A percentile compares a stretch with the other conserved stretches of the same genome.
These are phyloP conservation scores for Tridacna crocea DNA, from an alignment of 2,888 invertebrate species.

Conservation along the genomic window DNA sequence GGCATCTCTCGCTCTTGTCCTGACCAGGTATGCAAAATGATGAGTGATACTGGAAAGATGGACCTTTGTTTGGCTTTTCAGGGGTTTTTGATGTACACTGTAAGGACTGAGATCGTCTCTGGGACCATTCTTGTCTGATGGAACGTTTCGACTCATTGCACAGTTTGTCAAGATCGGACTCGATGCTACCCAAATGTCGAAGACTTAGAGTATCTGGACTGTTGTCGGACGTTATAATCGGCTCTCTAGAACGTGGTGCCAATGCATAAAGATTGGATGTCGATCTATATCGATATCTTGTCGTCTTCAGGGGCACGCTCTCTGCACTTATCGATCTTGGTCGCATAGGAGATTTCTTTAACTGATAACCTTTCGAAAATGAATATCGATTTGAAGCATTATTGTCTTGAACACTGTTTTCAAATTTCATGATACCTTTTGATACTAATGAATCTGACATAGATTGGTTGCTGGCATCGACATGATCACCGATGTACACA, in stretches of 20 bases:
- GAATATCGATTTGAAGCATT: neutral
- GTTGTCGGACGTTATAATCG: constrained; percentile 1
- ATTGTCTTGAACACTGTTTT: constrained; percentile 1
- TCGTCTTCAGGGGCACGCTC: constrained; percentile 7
- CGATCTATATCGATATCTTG: constrained; percentile 5
- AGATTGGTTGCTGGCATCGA: neutral
- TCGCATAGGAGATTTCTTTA: neutral
- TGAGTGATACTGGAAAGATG: constrained; percentile 26
- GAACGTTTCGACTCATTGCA: constrained; percentile 40
- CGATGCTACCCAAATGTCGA: constrained; percentile 15
- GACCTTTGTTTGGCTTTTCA: neutral
- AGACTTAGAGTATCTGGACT: neutral
- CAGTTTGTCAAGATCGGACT: constrained; percentile 44
- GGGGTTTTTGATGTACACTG: constrained; percentile 12
- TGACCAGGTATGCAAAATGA: constrained; percentile 39
- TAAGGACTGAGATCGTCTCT: constrained; percentile 41
- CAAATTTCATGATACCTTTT: constrained; percentile 22
- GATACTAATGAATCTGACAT: constrained; percentile 6
- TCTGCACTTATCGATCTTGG: constrained; percentile 14
- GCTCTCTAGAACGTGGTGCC: constrained; percentile 14
- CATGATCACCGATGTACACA: neutral
- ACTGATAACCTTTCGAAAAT: neutral
- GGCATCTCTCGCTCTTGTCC: constrained; percentile 25
- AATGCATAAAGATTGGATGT: constrained; percentile 22
- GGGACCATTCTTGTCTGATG: constrained; percentile 50